Evolutionary conservation across 2,888 invertebrate genomes (phyloP), one percentile per base, ranked within the genome.

Genomic region (Thera britannica): DNA sequence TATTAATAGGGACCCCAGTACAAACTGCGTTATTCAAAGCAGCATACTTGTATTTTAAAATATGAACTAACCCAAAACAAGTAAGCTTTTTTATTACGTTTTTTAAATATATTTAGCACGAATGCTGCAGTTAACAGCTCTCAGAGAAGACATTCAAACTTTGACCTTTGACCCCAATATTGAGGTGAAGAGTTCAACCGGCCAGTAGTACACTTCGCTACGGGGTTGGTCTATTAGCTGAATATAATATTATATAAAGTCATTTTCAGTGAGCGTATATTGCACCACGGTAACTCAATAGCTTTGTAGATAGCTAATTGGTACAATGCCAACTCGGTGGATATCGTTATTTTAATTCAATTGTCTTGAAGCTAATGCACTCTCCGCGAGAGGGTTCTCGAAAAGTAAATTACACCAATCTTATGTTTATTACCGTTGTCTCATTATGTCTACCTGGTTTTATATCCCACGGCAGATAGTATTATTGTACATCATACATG

Each of bases 341-440:
- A 83, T 87, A 87, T 84, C 86, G 83, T 85, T 88, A 86, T 86
- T 87, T 88, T 87, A 90, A 90, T 87, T 85, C 84, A 83, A 89
- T 90, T 86, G 83, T 84, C 82, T 84, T 79, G 80, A 75, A 79
- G 82, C 85, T 86, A 87, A 88, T 87, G 87, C 83, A 85, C 83
- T 84, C 76, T 76, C 76, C 78, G 74, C 78, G 76, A 52, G 52
- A 52, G 52, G 78, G 79, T 80, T 80, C 79, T 77, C 78, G 65
- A 71, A 23, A 23, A 75, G 66, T 67, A 80, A 78, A 83, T 84
- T 83, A 82, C 78, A 75, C 79, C 77, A 76, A 79, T 79, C 81
- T 82, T 80, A 83, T 79, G 67, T 70, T 67, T 70, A 62, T 65
- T 51, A 73, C 56, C 55, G 67, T 66, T 62, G 67, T 23, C 23